Conservation (phyloP, 2,113 vertebrate genomes). For the Centrocercus urophasianus region DNA sequence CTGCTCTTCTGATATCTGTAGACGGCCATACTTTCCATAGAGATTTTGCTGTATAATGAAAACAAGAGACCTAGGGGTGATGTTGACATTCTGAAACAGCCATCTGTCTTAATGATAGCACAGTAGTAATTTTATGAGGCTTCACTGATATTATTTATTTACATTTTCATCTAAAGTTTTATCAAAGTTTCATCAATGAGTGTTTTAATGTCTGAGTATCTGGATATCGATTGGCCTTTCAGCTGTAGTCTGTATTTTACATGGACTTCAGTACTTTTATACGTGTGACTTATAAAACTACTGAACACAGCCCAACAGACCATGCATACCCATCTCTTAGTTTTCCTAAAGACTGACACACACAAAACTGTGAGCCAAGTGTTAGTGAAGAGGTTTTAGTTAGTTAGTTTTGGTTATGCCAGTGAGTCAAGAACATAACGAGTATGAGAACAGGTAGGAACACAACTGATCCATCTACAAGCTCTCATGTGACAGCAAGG, state of each 20-base stretch:
- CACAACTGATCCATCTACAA: fast-evolving
- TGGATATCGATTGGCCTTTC: neutral
- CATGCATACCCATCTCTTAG: neutral
- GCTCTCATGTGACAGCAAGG: fast-evolving
- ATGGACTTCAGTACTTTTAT: neutral
- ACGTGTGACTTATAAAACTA: neutral
- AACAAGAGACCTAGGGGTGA: neutral
- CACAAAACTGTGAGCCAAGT: neutral
- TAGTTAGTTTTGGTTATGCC: neutral
- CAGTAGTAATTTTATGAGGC: neutral
- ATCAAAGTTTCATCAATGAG: neutral
- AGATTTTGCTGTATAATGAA: neutral
- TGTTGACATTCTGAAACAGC: neutral
- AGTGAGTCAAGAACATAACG: fast-evolving
- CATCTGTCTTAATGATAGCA: neutral
- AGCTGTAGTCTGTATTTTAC: neutral
- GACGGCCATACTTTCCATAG: neutral
- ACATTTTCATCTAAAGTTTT: neutral
- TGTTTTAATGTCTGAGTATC: neutral
- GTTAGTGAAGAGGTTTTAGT: neutral
- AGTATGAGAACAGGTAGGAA: neutral
- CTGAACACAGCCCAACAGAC: neutral
- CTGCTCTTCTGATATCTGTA: neutral
- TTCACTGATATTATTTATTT: neutral
- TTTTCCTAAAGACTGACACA: neutral